A percentile compares a stretch with the other conserved stretches of the same genome.
Evolutionary conservation across 2,797 vertebrate species (phyloP).

Genomic region (Glyptemys insculpta): DNA sequence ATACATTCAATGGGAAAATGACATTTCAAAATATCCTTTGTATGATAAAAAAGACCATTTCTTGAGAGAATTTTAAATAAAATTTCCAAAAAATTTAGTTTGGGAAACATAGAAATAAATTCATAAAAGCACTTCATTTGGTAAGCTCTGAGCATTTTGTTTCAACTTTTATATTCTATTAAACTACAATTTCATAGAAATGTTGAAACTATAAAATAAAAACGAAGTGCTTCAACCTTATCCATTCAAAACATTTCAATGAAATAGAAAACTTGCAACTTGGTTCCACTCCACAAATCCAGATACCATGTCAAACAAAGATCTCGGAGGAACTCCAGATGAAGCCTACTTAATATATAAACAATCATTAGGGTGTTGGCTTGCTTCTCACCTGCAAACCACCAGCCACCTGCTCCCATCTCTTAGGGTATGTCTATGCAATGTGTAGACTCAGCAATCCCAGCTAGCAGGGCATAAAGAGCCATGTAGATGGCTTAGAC

Average conservation of each 20-base stretch:
- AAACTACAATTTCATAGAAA: constrained; percentile 20
- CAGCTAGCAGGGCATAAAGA: not conserved
- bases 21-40: not conserved
- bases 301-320: fast-evolving
- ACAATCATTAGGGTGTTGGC: not conserved
- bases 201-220: constrained; percentile 40
- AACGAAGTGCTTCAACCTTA: not conserved
- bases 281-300: not conserved
- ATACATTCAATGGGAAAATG: not conserved
- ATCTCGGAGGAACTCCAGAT: not conserved
- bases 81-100: not conserved
- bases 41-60: not conserved
- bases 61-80: not conserved
- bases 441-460: not conserved
- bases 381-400: not conserved
- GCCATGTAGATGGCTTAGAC: not conserved
- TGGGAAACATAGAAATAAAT: not conserved
- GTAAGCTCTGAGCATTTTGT: constrained; percentile 33
- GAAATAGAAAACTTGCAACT: not conserved
- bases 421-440: too few species aligned
- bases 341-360: not conserved
- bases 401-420: not conserved
- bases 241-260: not conserved
- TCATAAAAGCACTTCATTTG: not conserved
- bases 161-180: constrained; percentile 61